phyloP scores from a whole-genome alignment of 2,797 vertebrate genomes.

The Nyctibius grandis region DNA sequence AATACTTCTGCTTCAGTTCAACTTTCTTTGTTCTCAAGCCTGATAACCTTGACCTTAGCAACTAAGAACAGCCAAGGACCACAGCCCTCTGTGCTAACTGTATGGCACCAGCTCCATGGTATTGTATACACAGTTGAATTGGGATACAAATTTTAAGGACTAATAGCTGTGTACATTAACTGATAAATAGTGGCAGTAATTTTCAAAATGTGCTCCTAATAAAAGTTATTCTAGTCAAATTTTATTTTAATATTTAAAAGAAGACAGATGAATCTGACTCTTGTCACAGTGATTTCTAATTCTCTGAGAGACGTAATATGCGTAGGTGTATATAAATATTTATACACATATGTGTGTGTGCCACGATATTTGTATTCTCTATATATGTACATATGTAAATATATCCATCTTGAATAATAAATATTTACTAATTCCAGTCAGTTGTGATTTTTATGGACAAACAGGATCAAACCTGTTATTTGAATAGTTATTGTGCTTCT shows the following conservation, averaged over 20 bases:
- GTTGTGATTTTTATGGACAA: not conserved
- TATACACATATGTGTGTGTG: not conserved
- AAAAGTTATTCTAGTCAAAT: not conserved
- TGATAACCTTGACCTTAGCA: not conserved
- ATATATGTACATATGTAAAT: not conserved
- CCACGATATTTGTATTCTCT: not conserved
- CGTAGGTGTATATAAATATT: not conserved
- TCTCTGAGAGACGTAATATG: not conserved
- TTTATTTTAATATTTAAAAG: not conserved
- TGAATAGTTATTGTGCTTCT: not conserved
- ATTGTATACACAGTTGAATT: not conserved
- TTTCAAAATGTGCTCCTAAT: not conserved
- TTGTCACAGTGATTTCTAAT: not conserved
- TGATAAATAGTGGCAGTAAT: not conserved
- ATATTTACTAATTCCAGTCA: not conserved
- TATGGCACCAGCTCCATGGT: not conserved
- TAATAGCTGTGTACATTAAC: not conserved
- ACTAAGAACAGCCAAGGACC: not conserved
- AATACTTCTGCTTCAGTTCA: not conserved
- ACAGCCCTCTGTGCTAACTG: not conserved
- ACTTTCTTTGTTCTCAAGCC: not conserved
- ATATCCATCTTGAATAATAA: not conserved
- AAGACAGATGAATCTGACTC: not conserved
- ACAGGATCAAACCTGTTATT: not conserved
- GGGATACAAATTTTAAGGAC: not conserved